Evolutionary conservation across 2,888 invertebrate species (phyloP).

Genomic region (Cataglyphis rosenhaueri): DNA sequence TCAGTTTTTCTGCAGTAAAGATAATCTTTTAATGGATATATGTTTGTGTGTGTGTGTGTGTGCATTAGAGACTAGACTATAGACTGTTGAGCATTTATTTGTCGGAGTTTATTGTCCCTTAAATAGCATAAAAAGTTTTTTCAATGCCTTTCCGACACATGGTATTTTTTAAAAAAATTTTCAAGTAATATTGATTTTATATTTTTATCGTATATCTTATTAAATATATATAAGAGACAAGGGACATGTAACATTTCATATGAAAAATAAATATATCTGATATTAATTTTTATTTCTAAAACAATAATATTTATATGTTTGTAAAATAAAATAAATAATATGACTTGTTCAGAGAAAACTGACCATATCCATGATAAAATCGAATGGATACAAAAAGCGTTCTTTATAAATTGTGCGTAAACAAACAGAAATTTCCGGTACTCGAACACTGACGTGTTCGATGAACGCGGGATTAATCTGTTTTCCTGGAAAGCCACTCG

Average conservation of each 20-base stretch:
- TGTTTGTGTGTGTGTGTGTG: background rate
- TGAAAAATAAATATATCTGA: background rate
- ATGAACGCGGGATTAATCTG: constrained; percentile 36
- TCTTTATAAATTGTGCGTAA: constrained; percentile 25
- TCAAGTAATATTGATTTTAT: background rate
- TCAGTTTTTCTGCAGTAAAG: background rate
- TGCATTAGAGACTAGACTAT: background rate
- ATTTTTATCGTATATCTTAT: background rate
- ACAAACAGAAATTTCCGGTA: constrained; percentile 40
- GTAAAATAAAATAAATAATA: constrained; percentile 13
- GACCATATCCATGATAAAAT: constrained; percentile 1
- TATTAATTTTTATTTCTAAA: background rate
- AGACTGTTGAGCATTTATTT: background rate
- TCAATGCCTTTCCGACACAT: background rate
- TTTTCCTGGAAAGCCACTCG: constrained; percentile 51
- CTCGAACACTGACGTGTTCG: constrained; percentile 14
- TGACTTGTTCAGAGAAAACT: background rate
- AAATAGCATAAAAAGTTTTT: background rate
- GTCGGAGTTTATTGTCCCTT: background rate
- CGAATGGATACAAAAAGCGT: background rate
- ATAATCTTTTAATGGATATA: background rate
- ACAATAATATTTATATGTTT: constrained; percentile 7
- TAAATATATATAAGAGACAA: background rate
- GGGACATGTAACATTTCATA: background rate
- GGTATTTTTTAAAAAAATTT: background rate